A percentile compares a stretch with the other conserved stretches of the same genome.
Conservation (phyloP, 2,888 invertebrate species). For the Xestobium rufovillosum region DNA sequence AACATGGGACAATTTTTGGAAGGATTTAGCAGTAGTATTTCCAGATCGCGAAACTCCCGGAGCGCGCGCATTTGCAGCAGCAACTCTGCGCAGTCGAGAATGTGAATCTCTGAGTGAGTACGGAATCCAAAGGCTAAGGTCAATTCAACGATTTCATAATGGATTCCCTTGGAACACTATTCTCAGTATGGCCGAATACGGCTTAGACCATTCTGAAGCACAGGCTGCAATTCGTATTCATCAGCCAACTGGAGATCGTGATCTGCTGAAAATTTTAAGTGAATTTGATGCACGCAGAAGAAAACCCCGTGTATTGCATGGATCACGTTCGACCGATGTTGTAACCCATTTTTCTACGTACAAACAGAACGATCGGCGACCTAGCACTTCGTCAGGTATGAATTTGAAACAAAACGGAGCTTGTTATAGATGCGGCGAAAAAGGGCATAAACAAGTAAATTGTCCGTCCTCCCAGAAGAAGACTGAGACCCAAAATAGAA, state of each 20-base stretch:
- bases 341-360: no score
- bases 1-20: conserved; percentile 2
- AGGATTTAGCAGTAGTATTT: background rate
- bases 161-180: no score
- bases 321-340: no score
- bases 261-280: conserved; percentile 19
- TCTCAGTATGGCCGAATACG: conserved; percentile 17
- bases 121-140: conserved; percentile 15
- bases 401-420: no score
- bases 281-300: conserved; percentile 19
- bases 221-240: conserved; percentile 15
- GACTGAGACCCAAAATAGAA: no score
- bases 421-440: no score
- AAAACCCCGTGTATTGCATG: no score
- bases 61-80: conserved; percentile 10
- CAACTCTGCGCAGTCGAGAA: conserved; percentile 12
- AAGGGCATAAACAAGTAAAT: no score
- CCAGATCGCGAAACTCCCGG: conserved; percentile 11
- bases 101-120: conserved; percentile 20
- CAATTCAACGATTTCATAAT: conserved; percentile 15
- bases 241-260: conserved; percentile 13
- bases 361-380: no score
- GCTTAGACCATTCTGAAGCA: conserved; percentile 16
- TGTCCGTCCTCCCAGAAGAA: no score
- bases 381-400: no score